Percentiles rank a stretch among this genome's conserved stretches.
Conservation (phyloP, 2,797 vertebrate genomes). For the Botia almorhae region DNA sequence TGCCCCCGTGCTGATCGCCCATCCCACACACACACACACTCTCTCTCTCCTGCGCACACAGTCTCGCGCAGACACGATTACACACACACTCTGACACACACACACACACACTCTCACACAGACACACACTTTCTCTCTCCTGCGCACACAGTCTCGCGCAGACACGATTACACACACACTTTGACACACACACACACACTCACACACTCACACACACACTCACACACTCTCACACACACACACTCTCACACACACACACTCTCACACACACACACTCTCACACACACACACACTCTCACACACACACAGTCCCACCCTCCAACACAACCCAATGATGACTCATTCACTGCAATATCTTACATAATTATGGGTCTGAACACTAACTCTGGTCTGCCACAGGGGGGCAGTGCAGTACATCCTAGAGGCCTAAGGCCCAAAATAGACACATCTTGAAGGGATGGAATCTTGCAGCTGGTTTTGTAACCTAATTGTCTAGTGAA, state of each 20-base stretch:
- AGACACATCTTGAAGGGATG: conserved; percentile 68
- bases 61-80: no score
- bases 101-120: no score
- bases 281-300: conserved; percentile 6
- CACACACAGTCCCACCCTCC: conserved; percentile 54
- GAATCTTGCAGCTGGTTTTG: conserved; percentile 70
- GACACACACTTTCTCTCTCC: no score
- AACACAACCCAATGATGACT: conserved; percentile 75
- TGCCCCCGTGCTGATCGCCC: conserved; percentile 52
- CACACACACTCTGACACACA: conserved; percentile 43
- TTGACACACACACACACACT: conserved; percentile 67
- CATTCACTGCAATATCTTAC: conserved; percentile 75
- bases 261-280: no score
- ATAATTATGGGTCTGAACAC: conserved; percentile 64
- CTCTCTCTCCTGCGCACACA: no score
- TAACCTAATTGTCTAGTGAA: conserved; percentile 74
- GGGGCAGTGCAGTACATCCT: conserved; percentile 72
- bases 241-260: no score
- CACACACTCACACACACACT: no score
- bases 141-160: no score
- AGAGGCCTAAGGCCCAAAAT: conserved; percentile 66
- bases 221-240: no score
- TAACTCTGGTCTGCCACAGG: conserved; percentile 65
- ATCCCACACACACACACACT: conserved; percentile 45
- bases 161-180: no score